phyloP scores from a whole-genome alignment of 2,888 invertebrate genomes.

The Drosophila longiperda region DNA sequence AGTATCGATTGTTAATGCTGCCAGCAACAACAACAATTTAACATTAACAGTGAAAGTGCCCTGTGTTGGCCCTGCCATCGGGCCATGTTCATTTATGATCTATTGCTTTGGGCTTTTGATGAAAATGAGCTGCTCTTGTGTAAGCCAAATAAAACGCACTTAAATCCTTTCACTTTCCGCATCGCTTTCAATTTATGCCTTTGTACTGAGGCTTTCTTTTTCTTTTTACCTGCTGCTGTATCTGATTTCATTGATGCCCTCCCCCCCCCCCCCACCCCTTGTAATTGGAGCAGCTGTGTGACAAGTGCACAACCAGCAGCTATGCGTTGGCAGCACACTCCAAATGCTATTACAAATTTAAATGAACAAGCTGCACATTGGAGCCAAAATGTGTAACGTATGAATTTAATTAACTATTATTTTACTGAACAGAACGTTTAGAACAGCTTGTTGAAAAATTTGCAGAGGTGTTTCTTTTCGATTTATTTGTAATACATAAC shows the following conservation, averaged over 20 bases:
- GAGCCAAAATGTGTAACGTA: slow-evolving; percentile 35
- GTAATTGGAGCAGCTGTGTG: slow-evolving; percentile 24
- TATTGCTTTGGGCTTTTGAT: slow-evolving; percentile 48
- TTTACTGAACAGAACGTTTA: not conserved
- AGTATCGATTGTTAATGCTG: slow-evolving; percentile 39
- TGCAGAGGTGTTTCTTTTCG: not conserved
- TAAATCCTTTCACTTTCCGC: slow-evolving; percentile 71
- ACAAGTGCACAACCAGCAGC: not conserved
- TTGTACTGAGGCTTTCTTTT: slow-evolving; percentile 43
- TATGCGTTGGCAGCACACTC: not conserved
- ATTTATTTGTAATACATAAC: not conserved
- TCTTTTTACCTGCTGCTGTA: slow-evolving; percentile 28
- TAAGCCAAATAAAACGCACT: slow-evolving; percentile 57
- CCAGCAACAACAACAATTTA: slow-evolving; percentile 3
- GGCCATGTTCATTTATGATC: slow-evolving; percentile 48
- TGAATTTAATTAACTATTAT: not conserved
- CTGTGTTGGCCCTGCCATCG: slow-evolving; percentile 18
- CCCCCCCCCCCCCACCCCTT: too few relatives aligned
- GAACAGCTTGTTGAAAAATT: not conserved
- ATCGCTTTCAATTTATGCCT: slow-evolving; percentile 44
- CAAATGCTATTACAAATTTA: not conserved
- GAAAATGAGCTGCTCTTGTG: slow-evolving; percentile 53
- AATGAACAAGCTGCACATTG: not conserved
- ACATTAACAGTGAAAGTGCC: slow-evolving; percentile 59
- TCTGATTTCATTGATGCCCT: slow-evolving; percentile 34